These are phyloP conservation scores for Drosophila pectinifera DNA, from an alignment of 1,140 invertebrate species.

Conservation along the genomic window DNA sequence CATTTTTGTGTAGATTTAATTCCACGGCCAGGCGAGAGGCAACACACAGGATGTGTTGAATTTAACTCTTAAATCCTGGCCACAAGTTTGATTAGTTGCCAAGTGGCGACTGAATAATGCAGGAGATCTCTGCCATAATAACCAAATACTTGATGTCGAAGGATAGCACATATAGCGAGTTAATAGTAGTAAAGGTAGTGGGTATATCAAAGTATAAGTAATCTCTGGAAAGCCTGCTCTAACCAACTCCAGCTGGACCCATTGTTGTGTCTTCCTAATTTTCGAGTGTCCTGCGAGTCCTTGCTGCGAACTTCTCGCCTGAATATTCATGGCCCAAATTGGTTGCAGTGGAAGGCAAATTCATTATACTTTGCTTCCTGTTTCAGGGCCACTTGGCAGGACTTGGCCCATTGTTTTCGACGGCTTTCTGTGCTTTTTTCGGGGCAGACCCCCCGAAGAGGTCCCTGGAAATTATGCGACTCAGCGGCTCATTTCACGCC, in stretches of 20 bases:
- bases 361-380: slow-evolving; percentile 2
- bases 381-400: too few species aligned
- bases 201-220: too few species aligned
- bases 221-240: too few species aligned
- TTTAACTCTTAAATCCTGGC: slow-evolving; percentile 21
- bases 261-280: background rate
- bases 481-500: slow-evolving; percentile 72
- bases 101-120: slow-evolving; percentile 58
- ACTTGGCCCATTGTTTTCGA: too few species aligned
- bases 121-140: slow-evolving; percentile 10
- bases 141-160: slow-evolving; percentile 26
- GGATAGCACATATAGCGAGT: slow-evolving; percentile 4
- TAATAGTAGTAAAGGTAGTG: too few species aligned
- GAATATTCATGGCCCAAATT: slow-evolving; percentile 11
- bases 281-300: background rate
- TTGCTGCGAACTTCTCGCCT: background rate
- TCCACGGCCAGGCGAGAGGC: slow-evolving; percentile 10
- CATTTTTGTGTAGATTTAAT: slow-evolving; percentile 46
- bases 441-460: background rate
- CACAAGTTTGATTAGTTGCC: slow-evolving; percentile 75
- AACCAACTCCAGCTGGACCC: too few species aligned
- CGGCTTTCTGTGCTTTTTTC: background rate
- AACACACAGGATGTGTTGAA: slow-evolving; percentile 12
- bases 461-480: slow-evolving; percentile 50
- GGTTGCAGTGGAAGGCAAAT: slow-evolving; percentile 1